Conservation (phyloP, 2,888 invertebrate genomes). For the Hirtodrosophila duncani region DNA sequence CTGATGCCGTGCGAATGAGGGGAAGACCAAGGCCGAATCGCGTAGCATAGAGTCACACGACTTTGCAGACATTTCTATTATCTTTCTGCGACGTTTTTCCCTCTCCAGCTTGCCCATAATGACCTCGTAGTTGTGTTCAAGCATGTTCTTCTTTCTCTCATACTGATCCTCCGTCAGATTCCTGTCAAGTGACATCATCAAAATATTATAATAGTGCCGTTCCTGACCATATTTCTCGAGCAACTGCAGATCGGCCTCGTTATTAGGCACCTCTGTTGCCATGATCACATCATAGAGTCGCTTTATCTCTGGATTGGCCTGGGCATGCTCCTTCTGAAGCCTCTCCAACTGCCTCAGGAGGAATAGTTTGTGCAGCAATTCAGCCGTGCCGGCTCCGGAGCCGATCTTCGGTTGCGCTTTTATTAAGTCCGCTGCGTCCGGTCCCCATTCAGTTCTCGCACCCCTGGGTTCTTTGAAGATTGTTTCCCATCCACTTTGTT, state of each 20-base stretch:
- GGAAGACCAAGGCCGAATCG: not conserved
- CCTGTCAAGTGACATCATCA: slow-evolving; percentile 9
- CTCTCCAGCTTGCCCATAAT: not conserved
- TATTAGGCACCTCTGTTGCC: not conserved
- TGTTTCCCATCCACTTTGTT: not conserved
- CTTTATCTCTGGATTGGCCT: not conserved
- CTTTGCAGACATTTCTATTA: not conserved
- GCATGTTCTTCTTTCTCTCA: not conserved
- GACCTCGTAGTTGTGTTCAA: slow-evolving; percentile 14
- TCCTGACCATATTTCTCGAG: slow-evolving; percentile 15
- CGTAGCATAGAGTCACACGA: not conserved
- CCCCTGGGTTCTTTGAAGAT: not conserved
- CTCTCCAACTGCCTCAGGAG: not conserved
- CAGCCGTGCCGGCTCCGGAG: too few species aligned
- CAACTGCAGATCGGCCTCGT: not conserved
- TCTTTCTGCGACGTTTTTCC: not conserved
- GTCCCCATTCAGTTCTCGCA: too few species aligned
- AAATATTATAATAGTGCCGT: slow-evolving; percentile 19
- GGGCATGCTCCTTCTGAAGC: not conserved
- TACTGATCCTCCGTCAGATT: not conserved
- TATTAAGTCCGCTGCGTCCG: too few species aligned
- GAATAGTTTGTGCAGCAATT: not conserved
- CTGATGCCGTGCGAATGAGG: not conserved
- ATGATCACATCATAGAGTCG: slow-evolving; percentile 9
- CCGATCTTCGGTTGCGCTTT: too few species aligned